Percentiles rank a stretch among this genome's conserved stretches.
These are phyloP conservation scores for Pristionchus entomophagus DNA, from an alignment of 2,888 invertebrate genomes.

Conservation along the genomic window DNA sequence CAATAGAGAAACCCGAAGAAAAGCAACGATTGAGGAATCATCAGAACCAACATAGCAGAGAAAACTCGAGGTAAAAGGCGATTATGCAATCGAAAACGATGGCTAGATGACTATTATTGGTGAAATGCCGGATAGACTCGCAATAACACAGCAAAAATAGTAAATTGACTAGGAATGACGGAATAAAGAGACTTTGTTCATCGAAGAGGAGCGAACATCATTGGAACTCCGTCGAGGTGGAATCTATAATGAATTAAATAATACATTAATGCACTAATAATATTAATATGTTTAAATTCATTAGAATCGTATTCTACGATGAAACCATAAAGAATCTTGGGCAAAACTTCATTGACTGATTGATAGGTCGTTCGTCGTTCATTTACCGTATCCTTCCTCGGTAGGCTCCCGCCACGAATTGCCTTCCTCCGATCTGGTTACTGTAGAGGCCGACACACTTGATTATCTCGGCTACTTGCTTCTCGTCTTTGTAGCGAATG, in stretches of 20 bases:
- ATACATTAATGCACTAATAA: too few relatives aligned
- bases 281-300: too few relatives aligned
- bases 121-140: neutral
- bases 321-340: too few relatives aligned
- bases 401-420: conserved; percentile 36
- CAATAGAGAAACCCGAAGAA: neutral
- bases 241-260: conserved; percentile 1
- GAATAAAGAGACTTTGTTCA: neutral
- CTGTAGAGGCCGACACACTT: conserved; percentile 33
- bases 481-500: neutral
- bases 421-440: neutral
- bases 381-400: conserved; percentile 40
- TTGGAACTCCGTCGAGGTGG: conserved; percentile 8
- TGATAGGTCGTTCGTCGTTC: neutral
- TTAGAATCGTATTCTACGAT: too few relatives aligned
- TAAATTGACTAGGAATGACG: neutral
- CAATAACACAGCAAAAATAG: neutral
- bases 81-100: neutral
- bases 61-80: neutral
- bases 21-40: neutral
- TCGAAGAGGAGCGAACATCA: neutral
- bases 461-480: neutral
- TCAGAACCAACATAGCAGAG: neutral
- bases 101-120: neutral
- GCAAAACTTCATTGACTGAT: neutral